Conservation (phyloP, 2,113 vertebrate genomes). For the Podiceps cristatus region DNA sequence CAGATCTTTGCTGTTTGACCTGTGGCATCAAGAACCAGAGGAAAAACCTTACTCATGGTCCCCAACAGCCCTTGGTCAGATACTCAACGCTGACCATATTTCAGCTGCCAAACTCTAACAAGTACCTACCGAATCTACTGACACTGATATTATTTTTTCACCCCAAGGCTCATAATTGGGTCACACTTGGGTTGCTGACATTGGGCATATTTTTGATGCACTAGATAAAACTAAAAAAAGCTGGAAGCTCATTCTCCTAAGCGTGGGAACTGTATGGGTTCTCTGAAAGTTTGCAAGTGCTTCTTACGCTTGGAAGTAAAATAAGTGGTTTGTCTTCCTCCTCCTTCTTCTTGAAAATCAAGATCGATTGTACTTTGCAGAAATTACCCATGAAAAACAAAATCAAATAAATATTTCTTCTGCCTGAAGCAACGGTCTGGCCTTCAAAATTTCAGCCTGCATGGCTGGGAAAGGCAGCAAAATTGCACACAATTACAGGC, state of each 20-base stretch:
- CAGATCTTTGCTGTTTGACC: not conserved
- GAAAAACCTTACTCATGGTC: not conserved
- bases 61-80: not conserved
- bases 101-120: not conserved
- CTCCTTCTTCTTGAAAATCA: not conserved
- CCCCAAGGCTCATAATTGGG: not conserved
- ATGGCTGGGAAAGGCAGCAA: not conserved
- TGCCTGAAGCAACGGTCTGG: not conserved
- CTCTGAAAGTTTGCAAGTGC: not conserved
- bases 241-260: not conserved
- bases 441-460: not conserved
- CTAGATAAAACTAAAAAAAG: not conserved
- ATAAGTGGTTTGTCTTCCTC: not conserved
- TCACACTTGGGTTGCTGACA: not conserved
- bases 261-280: not conserved
- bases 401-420: not conserved
- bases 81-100: not conserved
- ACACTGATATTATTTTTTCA: not conserved
- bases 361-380: not conserved
- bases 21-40: not conserved
- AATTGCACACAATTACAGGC: not conserved
- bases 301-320: constrained; percentile 7
- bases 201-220: not conserved
- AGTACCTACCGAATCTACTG: not conserved
- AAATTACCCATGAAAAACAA: not conserved